A percentile compares a stretch with the other conserved stretches of the same genome.
These are phyloP conservation scores for Naja naja DNA, from an alignment of 2,113 vertebrate species.

Conservation along the genomic window DNA sequence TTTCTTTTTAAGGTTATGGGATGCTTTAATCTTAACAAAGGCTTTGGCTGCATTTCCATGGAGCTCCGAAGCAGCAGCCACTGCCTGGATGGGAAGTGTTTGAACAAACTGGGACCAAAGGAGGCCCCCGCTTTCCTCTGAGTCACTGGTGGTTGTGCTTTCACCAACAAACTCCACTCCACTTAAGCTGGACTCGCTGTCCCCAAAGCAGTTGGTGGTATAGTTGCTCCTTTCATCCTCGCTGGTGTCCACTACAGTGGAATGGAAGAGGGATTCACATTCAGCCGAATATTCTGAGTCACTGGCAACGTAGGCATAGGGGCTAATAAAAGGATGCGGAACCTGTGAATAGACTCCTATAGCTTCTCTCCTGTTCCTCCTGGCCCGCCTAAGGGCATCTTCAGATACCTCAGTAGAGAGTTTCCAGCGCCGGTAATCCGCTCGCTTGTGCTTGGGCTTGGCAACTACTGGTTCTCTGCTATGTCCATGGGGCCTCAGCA, in stretches of 20 bases:
- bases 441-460: slow-evolving; percentile 86
- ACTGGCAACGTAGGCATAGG: slow-evolving; percentile 78
- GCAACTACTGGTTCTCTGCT: slow-evolving; percentile 78
- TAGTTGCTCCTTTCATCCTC: slow-evolving; percentile 90
- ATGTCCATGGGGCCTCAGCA: slow-evolving; percentile 61
- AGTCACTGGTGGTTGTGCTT: slow-evolving; percentile 82
- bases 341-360: slow-evolving; percentile 64
- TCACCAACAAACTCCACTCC: slow-evolving; percentile 82
- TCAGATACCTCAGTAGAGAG: slow-evolving; percentile 77
- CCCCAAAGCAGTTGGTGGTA: slow-evolving; percentile 91
- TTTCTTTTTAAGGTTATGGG: slow-evolving; percentile 94
- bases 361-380: slow-evolving; percentile 71
- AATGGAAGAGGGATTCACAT: slow-evolving; percentile 91
- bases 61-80: slow-evolving; percentile 63
- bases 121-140: slow-evolving; percentile 83
- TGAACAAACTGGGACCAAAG: slow-evolving; percentile 86
- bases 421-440: slow-evolving; percentile 77
- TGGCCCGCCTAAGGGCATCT: slow-evolving; percentile 74
- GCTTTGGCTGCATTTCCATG: slow-evolving; percentile 76
- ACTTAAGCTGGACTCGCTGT: slow-evolving; percentile 88
- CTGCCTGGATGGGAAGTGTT: slow-evolving; percentile 67
- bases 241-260: slow-evolving; percentile 90
- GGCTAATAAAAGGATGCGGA: slow-evolving; percentile 72
- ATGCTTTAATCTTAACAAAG: slow-evolving; percentile 93
- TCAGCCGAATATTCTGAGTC: slow-evolving; percentile 95